phyloP scores from a whole-genome alignment of 2,888 invertebrate genomes.

The Belgica antarctica region DNA sequence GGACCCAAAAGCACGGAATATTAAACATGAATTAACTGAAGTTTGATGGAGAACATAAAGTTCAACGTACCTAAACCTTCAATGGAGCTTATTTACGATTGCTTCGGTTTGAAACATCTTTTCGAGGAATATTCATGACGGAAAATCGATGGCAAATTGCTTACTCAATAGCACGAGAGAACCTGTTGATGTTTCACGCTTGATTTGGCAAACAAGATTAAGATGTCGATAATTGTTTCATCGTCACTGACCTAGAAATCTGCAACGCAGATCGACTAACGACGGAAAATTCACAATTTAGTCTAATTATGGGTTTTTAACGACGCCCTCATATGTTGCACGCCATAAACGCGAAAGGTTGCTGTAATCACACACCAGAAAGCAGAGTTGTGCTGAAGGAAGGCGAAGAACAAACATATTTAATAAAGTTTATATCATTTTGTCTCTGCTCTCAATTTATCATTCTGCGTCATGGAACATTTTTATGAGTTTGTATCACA shows the following conservation, averaged over 20 bases:
- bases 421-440: constrained; percentile 9
- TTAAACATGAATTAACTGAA: no score
- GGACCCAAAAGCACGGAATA: no score
- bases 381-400: no score
- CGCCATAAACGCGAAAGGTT: no score
- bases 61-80: neutral
- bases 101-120: neutral
- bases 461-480: constrained; percentile 22
- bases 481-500: constrained; percentile 31
- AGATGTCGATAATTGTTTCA: constrained; percentile 3
- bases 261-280: no score
- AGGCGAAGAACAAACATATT: neutral
- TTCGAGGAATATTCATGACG: neutral
- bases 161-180: neutral
- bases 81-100: neutral
- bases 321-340: no score
- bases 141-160: neutral
- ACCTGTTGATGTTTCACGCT: constrained; percentile 1
- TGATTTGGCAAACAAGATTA: neutral
- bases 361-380: no score
- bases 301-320: no score
- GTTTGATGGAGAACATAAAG: neutral
- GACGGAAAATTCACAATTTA: no score
- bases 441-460: constrained; percentile 5
- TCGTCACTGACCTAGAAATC: constrained; percentile 11